These are phyloP conservation scores for Apamea crenata DNA, from an alignment of 2,888 invertebrate species.

Conservation along the genomic window DNA sequence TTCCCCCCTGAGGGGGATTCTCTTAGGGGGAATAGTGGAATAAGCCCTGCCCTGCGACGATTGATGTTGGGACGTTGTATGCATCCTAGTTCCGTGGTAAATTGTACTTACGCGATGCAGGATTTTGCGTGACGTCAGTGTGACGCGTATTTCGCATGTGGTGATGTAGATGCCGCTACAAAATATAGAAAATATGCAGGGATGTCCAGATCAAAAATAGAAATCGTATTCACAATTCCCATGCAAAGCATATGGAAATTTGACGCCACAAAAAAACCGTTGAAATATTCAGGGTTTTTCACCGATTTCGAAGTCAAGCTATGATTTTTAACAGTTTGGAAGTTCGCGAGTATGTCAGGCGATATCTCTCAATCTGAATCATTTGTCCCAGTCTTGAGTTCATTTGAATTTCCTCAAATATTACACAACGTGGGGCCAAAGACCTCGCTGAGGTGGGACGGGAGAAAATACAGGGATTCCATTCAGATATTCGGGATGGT, in stretches of 20 bases:
- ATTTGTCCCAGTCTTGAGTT: slow-evolving; percentile 42
- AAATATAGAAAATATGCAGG: not conserved
- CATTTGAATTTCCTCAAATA: slow-evolving; percentile 56
- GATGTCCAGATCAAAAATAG: not conserved
- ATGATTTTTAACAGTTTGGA: slow-evolving; percentile 1
- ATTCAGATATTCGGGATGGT: slow-evolving; percentile 38
- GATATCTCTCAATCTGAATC: slow-evolving; percentile 40
- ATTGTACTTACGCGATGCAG: not conserved
- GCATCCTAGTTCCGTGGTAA: not conserved
- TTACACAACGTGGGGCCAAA: slow-evolving; percentile 50
- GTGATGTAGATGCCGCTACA: not conserved
- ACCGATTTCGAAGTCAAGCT: slow-evolving; percentile 23
- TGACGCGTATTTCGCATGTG: not conserved
- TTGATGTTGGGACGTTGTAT: too few relatives aligned
- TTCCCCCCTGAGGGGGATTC: too few relatives aligned
- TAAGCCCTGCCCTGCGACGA: too few relatives aligned
- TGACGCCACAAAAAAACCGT: slow-evolving; percentile 21
- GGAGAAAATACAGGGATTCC: slow-evolving; percentile 17
- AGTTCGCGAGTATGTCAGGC: slow-evolving; percentile 41
- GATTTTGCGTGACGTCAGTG: not conserved
- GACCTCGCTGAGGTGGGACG: slow-evolving; percentile 33
- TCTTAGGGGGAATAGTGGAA: too few relatives aligned
- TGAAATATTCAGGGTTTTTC: slow-evolving; percentile 23
- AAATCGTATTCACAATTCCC: not conserved
- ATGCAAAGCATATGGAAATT: slow-evolving; percentile 36